Evolutionary conservation across 1,140 invertebrate genomes (phyloP).

Genomic region (Holcopasites calliopsidis): DNA sequence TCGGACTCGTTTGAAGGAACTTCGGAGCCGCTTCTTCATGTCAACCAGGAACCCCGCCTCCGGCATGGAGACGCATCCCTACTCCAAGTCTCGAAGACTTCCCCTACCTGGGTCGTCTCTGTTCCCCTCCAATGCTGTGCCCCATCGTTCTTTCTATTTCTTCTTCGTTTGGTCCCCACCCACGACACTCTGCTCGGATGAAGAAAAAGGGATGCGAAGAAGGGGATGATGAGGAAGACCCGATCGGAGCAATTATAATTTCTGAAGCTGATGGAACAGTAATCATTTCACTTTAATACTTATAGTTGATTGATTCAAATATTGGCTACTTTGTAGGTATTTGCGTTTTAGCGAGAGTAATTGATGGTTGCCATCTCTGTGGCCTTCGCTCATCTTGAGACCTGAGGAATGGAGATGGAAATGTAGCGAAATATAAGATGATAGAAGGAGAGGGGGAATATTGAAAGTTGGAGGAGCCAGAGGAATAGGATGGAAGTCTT

Average conservation of each 20-base stretch:
- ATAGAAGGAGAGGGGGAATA: conserved; percentile 7
- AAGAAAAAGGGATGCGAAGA: background rate
- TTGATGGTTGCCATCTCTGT: background rate
- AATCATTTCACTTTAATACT: no score
- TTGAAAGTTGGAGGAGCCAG: conserved; percentile 25
- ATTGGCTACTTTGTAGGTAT: no score
- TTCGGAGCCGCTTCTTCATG: conserved; percentile 14
- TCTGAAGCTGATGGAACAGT: no score
- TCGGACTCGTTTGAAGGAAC: conserved; percentile 12
- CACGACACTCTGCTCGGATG: background rate
- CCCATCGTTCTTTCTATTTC: conserved; percentile 41
- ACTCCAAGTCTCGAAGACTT: no score
- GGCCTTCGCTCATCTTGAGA: no score
- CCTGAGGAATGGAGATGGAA: no score
- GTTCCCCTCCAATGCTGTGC: background rate
- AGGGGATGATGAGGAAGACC: no score
- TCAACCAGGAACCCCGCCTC: conserved; percentile 35
- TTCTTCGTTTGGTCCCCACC: conserved; percentile 28
- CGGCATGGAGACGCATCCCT: background rate
- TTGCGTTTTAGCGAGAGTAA: background rate
- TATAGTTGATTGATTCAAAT: no score
- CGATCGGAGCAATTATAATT: no score
- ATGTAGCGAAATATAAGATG: background rate
- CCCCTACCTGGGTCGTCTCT: conserved; percentile 3
- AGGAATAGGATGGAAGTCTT: conserved; percentile 17